These are phyloP conservation scores for Dipodomys spectabilis DNA, from an alignment of 2,113 vertebrate species.

Conservation along the genomic window DNA sequence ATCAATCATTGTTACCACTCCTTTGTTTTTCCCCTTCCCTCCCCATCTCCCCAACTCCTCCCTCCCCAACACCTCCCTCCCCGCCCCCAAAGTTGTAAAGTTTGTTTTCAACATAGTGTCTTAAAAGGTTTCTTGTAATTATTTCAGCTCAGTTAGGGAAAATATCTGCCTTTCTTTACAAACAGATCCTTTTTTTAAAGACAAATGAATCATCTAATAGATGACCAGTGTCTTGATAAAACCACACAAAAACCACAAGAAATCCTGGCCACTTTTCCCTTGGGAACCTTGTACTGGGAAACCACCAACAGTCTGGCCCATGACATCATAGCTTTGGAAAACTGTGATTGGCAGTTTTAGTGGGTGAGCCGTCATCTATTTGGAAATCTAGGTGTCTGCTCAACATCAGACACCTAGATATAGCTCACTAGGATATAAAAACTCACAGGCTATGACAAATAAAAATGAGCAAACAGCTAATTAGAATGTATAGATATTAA, in stretches of 20 bases:
- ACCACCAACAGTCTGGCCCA: background rate
- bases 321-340: background rate
- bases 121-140: background rate
- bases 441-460: background rate
- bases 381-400: background rate
- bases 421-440: constrained; percentile 14
- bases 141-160: background rate
- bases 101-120: too few relatives aligned
- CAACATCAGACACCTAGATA: background rate
- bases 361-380: background rate
- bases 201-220: background rate
- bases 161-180: background rate
- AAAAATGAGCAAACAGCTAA: background rate
- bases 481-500: background rate
- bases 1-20: too few relatives aligned
- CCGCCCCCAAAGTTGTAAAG: too few relatives aligned
- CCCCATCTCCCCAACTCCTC: too few relatives aligned
- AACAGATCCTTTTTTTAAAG: background rate
- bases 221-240: background rate
- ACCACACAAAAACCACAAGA: background rate
- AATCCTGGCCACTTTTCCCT: background rate
- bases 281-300: background rate
- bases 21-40: too few relatives aligned
- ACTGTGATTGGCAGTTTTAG: background rate
- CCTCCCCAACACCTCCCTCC: too few relatives aligned